These are phyloP conservation scores for Chiloscyllium plagiosum DNA, from an alignment of 2,113 vertebrate species.

Conservation along the genomic window DNA sequence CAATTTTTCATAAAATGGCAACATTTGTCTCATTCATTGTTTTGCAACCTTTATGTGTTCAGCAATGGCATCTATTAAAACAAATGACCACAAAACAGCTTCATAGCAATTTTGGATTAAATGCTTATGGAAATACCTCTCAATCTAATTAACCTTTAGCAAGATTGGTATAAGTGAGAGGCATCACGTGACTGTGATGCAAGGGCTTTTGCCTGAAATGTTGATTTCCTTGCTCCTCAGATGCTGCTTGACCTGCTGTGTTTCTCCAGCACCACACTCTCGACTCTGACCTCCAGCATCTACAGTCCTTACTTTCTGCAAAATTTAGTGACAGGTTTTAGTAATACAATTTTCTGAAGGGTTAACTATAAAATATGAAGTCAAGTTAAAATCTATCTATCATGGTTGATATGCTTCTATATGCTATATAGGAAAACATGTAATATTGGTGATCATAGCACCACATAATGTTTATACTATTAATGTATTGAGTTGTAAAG, in stretches of 20 bases:
- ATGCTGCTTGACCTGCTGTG: too few relatives aligned
- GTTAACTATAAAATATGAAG: not conserved
- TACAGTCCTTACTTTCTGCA: constrained; percentile 38
- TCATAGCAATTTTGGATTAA: constrained; percentile 13
- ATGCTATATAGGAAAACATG: not conserved
- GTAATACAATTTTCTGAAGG: constrained; percentile 40
- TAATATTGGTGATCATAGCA: not conserved
- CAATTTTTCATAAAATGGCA: not conserved
- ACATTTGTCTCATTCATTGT: not conserved
- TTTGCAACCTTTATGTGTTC: not conserved
- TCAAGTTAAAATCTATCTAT: constrained; percentile 12
- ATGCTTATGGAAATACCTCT: constrained; percentile 38
- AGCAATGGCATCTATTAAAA: not conserved
- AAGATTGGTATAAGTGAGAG: constrained; percentile 54
- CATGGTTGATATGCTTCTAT: not conserved
- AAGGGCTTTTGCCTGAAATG: too few relatives aligned
- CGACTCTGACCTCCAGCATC: too few relatives aligned
- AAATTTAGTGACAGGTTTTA: constrained; percentile 62
- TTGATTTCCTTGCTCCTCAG: too few relatives aligned
- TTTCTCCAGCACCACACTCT: too few relatives aligned
- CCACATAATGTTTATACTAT: not conserved
- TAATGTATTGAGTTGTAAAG: not conserved
- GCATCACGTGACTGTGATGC: constrained; percentile 58
- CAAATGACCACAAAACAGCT: not conserved
- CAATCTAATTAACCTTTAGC: constrained; percentile 56